Base-by-base conservation (phyloP, 2,888 invertebrate genomes). In the Caenorhabditis sp. region DNA sequence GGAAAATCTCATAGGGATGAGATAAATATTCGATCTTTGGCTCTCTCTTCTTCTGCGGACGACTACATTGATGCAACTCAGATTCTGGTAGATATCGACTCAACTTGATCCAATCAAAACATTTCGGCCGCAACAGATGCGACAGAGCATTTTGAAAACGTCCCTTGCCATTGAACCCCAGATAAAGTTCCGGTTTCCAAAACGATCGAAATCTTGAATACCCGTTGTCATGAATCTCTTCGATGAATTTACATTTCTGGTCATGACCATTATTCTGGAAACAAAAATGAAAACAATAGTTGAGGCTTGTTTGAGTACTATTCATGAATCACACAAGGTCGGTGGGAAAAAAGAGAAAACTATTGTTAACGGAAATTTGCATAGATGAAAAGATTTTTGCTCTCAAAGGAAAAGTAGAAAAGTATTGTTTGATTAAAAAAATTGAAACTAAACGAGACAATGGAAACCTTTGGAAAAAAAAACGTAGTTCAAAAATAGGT, bases 111-210 rank as follows among this genome's bases (percentile, higher is more conserved):
- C 74, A 79, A 27, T 66, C 59, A 51, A 77, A 77, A 19, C 77
- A 75, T 51, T 70, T 61, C 10, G 76, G 72, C 19, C 70, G 62
- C 10, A 64, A 21, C 14, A 54, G 19, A 53, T 71, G 71, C 5
- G 77, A 73, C 0, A 59, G 17, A 3, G 79, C 77, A 23, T 71
- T 73, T 64, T 77, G 77, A 26, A 76, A 79, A 17, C 72, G 60
- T 17, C 78, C 78, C 24, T 76, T 69, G 12, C 74, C 59, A 19
- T 78, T 76, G 55, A 78, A 78, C 19, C 79, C 79, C 4, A 79
- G 23, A 62, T 61, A 76, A 0, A 77, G 55, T 36, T 75, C 69
- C 0, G 65, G 21, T 50, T 73, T 73, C 61, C 70, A 75, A 4
- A 69, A 62, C 5, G 76, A 77, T 24, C 75, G 75, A 36, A 79